Evolutionary conservation across 1,140 invertebrate genomes (phyloP).

Genomic region (Drosophila takahashii): DNA sequence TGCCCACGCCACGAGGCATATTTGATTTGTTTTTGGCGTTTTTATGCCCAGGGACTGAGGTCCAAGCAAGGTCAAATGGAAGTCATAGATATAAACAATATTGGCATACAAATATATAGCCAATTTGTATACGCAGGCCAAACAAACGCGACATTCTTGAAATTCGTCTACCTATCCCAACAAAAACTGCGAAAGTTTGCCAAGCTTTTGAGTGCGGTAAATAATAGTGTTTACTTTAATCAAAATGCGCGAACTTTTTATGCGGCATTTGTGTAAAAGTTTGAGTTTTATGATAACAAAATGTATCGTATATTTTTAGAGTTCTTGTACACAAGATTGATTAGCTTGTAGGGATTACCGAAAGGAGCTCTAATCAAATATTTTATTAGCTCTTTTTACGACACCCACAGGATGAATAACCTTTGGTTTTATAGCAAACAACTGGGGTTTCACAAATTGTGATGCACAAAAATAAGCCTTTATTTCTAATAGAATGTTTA

Average conservation of each 20-base stretch:
- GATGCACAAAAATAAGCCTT: too few species aligned
- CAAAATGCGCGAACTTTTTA: slow-evolving; percentile 16
- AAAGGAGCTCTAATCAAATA: too few species aligned
- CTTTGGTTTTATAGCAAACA: too few species aligned
- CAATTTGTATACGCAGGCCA: slow-evolving; percentile 1
- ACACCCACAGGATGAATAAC: too few species aligned
- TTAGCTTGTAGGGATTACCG: too few species aligned
- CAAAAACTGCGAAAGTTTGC: slow-evolving; percentile 28
- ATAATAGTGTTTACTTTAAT: slow-evolving; percentile 39
- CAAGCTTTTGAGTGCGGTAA: slow-evolving; percentile 25
- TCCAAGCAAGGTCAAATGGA: slow-evolving; percentile 67
- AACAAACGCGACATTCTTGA: slow-evolving; percentile 28
- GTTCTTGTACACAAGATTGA: background rate
- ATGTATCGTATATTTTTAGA: background rate
- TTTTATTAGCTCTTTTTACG: too few species aligned
- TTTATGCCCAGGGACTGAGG: slow-evolving; percentile 22
- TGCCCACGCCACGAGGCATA: slow-evolving; percentile 25
- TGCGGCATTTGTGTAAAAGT: background rate
- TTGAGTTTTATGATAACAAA: slow-evolving; percentile 7
- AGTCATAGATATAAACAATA: slow-evolving; percentile 71
- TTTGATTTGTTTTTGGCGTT: slow-evolving; percentile 52
- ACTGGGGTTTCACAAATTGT: too few species aligned
- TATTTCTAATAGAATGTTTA: too few species aligned
- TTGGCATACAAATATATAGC: slow-evolving; percentile 13
- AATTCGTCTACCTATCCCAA: slow-evolving; percentile 32